Base-by-base conservation (phyloP, 53 echinoderm and acorn worm species). In the Patiria pectinifera region DNA sequence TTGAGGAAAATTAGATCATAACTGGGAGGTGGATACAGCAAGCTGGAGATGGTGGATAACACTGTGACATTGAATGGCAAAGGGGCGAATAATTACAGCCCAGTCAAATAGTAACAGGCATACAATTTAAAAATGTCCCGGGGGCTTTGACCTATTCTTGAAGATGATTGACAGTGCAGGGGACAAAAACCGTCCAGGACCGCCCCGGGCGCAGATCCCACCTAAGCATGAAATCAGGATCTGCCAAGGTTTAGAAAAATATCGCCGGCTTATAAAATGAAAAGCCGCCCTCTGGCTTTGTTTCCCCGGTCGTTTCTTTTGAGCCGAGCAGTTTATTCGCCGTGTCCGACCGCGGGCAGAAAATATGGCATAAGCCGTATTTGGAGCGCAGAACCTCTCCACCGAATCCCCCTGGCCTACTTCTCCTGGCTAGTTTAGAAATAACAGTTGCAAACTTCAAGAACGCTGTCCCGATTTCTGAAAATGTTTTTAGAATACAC, bases 151-250 rank as follows among this genome's bases (percentile, higher is more conserved):
- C 90, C 90, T 90, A 90, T 90, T 90, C 90, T 90, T 81, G 62
- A 80, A 69, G 90, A 90, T 90, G 90, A 90, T 77, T 90, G 90
- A 90, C 90, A 69, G 71, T 25, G 81, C 80, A 90, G 26, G 90
- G 90, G 80, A 90, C 90, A 90, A 90, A 90, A 90, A 90, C 80
- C 81, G 62, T 81, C 63, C 66, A n/a, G 16, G 80, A 13, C 53
- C 23, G 69, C 90, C 90, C 69, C 26, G 19, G 90, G 90, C 90
- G 43, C 48, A 80, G 81, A 90, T 90, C 81, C 90, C 81, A 90
- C 80, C 90, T 90, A 90, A 90, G 90, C 90, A 90, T 90, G 90
- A 90, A 90, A 90, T 90, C 90, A 90, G 90, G 90, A 80, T 90
- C 90, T 80, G 81, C 81, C 90, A 12, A 19, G 81, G 80, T 90